These are phyloP conservation scores for Melanogrammus aeglefinus DNA, from an alignment of 2,797 vertebrate species.

Conservation along the genomic window DNA sequence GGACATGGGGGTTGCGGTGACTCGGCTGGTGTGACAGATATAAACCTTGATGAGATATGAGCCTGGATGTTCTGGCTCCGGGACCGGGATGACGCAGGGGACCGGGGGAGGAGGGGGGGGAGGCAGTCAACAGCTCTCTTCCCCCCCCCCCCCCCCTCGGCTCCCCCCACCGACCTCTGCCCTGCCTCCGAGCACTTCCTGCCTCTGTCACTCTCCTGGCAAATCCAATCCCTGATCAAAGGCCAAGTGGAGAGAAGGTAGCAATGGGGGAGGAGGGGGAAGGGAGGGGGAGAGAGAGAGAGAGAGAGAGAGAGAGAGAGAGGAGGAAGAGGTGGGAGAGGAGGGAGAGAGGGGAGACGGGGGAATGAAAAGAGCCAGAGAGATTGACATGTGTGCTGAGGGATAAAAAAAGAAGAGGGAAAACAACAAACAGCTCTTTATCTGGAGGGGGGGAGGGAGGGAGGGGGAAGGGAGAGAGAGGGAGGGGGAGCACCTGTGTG, in stretches of 20 bases:
- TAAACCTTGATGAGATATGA: slow-evolving; percentile 57
- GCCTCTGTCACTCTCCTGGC: slow-evolving; percentile 69
- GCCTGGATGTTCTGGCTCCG: slow-evolving; percentile 65
- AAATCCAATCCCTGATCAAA: slow-evolving; percentile 76
- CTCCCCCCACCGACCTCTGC: slow-evolving; percentile 30
- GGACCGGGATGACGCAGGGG: slow-evolving; percentile 63
- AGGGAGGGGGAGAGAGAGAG: slow-evolving; percentile 39
- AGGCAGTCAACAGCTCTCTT: slow-evolving; percentile 42
- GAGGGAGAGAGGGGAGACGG: slow-evolving; percentile 54
- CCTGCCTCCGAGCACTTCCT: slow-evolving; percentile 67
- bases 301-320: too few relatives aligned
- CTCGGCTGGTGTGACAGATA: slow-evolving; percentile 56
- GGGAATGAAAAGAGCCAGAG: slow-evolving; percentile 65
- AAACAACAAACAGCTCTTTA: slow-evolving; percentile 72
- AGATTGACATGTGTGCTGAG: slow-evolving; percentile 64
- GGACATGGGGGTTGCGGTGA: slow-evolving; percentile 44
- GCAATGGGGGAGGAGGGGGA: neutral
- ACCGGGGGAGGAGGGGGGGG: slow-evolving; percentile 55
- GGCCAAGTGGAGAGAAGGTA: slow-evolving; percentile 60
- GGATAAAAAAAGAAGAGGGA: slow-evolving; percentile 34
- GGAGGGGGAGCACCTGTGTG: slow-evolving; percentile 69
- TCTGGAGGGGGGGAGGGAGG: slow-evolving; percentile 65
- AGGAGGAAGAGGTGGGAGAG: slow-evolving; percentile 31
- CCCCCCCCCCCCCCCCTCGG: slow-evolving; percentile 24
- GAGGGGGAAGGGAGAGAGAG: slow-evolving; percentile 67